Percentiles rank a stretch among this genome's conserved stretches.
Conservation (phyloP, 2,797 vertebrate species). For the Schizothorax lantsangensis region DNA sequence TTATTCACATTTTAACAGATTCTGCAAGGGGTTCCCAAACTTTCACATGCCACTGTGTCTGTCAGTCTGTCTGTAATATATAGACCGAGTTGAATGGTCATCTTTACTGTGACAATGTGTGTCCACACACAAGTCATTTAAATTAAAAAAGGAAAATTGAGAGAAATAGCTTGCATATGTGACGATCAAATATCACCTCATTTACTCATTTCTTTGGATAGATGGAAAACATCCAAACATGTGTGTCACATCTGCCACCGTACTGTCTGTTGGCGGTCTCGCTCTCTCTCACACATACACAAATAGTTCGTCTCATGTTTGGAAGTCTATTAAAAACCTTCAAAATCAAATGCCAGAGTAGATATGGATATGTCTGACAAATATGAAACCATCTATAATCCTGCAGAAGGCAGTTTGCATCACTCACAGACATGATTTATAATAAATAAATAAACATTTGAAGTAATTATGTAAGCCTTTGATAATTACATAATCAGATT, state of each 20-base stretch:
- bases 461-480: slow-evolving; percentile 45
- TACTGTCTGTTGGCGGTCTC: not conserved
- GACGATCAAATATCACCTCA: not conserved
- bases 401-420: slow-evolving; percentile 19
- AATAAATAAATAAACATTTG: slow-evolving; percentile 29
- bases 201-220: not conserved
- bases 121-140: not conserved
- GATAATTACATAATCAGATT: slow-evolving; percentile 55
- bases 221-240: not conserved
- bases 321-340: not conserved
- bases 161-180: not conserved
- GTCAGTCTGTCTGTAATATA: slow-evolving; percentile 39
- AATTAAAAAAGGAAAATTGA: not conserved
- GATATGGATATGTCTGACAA: not conserved
- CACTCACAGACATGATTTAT: not conserved
- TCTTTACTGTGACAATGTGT: not conserved
- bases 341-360: not conserved
- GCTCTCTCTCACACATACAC: slow-evolving; percentile 22
- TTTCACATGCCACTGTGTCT: slow-evolving; percentile 25
- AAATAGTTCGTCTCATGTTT: not conserved
- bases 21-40: too few species aligned
- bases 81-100: not conserved
- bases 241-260: slow-evolving; percentile 6
- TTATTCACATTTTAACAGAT: too few species aligned
- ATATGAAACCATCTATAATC: slow-evolving; percentile 16